These are phyloP conservation scores for Paratilapia polleni DNA, from an alignment of 2,113 vertebrate genomes.

Conservation along the genomic window DNA sequence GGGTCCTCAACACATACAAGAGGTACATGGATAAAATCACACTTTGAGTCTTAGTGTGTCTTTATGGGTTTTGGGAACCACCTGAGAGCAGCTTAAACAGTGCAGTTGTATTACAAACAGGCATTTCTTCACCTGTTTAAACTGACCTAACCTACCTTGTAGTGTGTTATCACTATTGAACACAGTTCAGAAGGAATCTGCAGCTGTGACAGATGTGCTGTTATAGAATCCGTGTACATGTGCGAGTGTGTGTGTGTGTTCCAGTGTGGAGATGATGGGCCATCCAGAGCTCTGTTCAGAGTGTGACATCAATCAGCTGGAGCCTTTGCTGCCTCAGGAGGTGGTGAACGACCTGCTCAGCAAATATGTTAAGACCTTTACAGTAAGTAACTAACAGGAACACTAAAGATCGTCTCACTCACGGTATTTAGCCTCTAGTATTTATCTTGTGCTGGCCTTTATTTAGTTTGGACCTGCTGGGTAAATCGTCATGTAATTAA, in stretches of 20 bases:
- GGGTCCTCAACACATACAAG: constrained; percentile 96
- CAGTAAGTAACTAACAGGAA: constrained; percentile 78
- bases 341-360: constrained; percentile 90
- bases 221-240: background rate
- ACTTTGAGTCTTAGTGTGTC: background rate
- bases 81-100: background rate
- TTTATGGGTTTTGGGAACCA: too few species aligned
- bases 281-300: constrained; percentile 88
- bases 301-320: constrained; percentile 86
- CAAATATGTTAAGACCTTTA: constrained; percentile 94
- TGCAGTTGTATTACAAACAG: background rate
- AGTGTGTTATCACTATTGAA: background rate
- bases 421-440: background rate
- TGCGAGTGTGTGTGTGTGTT: constrained; percentile 4
- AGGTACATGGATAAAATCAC: constrained; percentile 79
- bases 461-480: background rate
- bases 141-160: background rate
- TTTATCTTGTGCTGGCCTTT: background rate
- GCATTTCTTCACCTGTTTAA: background rate
- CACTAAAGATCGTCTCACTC: background rate
- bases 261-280: constrained; percentile 95
- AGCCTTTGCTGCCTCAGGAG: constrained; percentile 85
- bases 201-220: background rate
- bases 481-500: background rate
- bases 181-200: background rate